These are phyloP conservation scores for Neodiprion pinetum DNA, from an alignment of 1,140 invertebrate genomes.

Conservation along the genomic window DNA sequence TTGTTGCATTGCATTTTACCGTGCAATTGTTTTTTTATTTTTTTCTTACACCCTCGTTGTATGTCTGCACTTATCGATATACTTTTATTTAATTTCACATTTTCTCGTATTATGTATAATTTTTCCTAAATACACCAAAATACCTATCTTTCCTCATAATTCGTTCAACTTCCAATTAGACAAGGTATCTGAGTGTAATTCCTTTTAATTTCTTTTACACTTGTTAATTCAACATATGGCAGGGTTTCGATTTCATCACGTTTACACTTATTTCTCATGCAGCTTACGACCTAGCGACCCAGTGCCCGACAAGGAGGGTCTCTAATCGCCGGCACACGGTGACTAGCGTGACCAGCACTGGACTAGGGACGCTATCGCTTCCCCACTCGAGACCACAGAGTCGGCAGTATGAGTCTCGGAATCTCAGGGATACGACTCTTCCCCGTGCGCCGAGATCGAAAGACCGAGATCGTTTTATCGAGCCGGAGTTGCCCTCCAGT, in stretches of 20 bases:
- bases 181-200: too few species aligned
- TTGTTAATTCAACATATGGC: too few species aligned
- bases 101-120: not conserved
- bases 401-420: constrained; percentile 38
- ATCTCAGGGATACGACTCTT: constrained; percentile 8
- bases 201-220: too few species aligned
- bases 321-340: constrained; percentile 77
- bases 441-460: not conserved
- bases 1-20: too few species aligned
- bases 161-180: too few species aligned
- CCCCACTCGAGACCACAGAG: constrained; percentile 72
- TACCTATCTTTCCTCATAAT: too few species aligned
- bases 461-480: not conserved
- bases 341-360: constrained; percentile 58
- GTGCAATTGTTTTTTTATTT: too few species aligned
- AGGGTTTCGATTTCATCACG: too few species aligned
- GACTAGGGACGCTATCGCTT: constrained; percentile 68
- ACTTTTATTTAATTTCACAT: not conserved
- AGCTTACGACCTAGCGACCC: constrained; percentile 84
- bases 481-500: not conserved
- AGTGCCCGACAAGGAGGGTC: constrained; percentile 73
- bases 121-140: too few species aligned
- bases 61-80: not conserved
- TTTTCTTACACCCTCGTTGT: not conserved
- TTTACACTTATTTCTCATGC: constrained; percentile 22